Conservation (phyloP, 2,888 invertebrate genomes). For the Chironomus tentans region DNA sequence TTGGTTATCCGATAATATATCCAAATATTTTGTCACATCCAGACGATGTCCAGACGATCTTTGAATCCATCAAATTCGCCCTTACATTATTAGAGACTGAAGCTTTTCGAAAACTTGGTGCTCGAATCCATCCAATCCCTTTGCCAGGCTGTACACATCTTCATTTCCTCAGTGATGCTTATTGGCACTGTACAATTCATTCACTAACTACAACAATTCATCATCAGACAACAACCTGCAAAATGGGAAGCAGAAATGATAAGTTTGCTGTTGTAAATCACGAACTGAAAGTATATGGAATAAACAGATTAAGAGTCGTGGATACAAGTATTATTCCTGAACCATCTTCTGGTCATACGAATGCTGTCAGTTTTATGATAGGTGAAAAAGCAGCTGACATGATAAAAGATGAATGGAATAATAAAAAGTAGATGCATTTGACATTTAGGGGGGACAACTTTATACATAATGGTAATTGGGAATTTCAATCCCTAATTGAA, state of each 20-base stretch:
- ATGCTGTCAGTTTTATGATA: no score
- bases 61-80: conserved; percentile 43
- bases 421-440: no score
- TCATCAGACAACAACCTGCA: neutral
- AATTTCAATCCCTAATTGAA: no score
- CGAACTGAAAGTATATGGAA: no score
- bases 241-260: neutral
- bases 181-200: neutral
- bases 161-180: neutral
- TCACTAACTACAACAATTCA: neutral
- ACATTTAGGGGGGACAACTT: no score
- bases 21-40: conserved; percentile 49
- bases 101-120: neutral
- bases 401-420: no score
- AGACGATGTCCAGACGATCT: conserved; percentile 44
- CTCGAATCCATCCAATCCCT: neutral
- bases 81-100: neutral
- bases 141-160: neutral
- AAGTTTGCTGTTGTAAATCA: no score
- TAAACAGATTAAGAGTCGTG: no score
- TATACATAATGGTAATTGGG: no score
- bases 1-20: conserved; percentile 50
- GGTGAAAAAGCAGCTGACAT: no score
- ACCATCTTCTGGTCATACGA: no score
- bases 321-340: no score